Evolutionary conservation across 2,797 vertebrate species (phyloP), one percentile per base, ranked within the genome.

Genomic region (Syndactyla subalaris): DNA sequence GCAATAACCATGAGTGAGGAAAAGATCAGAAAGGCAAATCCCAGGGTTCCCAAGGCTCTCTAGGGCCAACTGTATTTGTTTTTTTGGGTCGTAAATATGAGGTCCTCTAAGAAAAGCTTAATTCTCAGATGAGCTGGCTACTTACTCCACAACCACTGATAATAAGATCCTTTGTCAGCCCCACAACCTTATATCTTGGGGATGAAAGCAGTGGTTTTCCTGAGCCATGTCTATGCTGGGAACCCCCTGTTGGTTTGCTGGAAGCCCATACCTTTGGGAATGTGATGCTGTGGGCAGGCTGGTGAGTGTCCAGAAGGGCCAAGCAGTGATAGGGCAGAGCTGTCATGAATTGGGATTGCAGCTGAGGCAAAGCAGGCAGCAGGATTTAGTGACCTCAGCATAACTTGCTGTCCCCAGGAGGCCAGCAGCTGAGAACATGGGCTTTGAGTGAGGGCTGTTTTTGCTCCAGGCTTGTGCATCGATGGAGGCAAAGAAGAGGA

Each of bases 231-330:
- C 66, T 70, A 2, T 63, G 61, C 27, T 82, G 48, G 22, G 21
- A 68, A 18, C 5, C 27, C 17, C 39, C 38, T 27, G 39, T 32
- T 32, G 61, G 24, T 61, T 65, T 82, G 22, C 38, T 89, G 45
- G 26, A 32, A 94, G 36, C 39, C 59, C 41, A 9, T 59, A 7
- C 9, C 27, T 34, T 45, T 43, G 36, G 57, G 39, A 49, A 24
- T 0, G 0, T 1, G 10, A 5, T 32, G 58, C 45, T 4, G 14
- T 24, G 34, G 16, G 9, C 54, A 80, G 43, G 54, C 57, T 74
- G 80, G 45, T 48, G 74, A 55, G 20, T 10, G 12, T 22, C 41
- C 45, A 66, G 43, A 1, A 30, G 39, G 63, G 51, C 41, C 58
- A 61, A 30, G 19, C 1, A 1, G 48, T 39, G 61, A 63, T 51